Base-by-base conservation (phyloP, 1,140 invertebrate genomes). In the Campoletis sonorensis region DNA sequence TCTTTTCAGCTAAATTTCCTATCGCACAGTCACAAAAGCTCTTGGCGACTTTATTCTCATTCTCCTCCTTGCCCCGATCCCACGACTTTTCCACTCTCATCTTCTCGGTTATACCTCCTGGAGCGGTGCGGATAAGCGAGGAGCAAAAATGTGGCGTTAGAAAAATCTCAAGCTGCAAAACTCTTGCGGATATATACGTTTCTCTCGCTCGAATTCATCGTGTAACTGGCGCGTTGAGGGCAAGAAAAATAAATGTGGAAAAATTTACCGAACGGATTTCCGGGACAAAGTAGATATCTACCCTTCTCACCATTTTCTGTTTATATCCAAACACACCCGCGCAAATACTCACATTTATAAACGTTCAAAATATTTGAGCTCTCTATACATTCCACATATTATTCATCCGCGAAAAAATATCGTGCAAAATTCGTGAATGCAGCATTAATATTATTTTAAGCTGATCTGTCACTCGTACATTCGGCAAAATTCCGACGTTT, bases 31-130 rank as follows among this genome's bases (percentile, higher is more conserved):
- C 61, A 67, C 61, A 67, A 67, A 67, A 67, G 61, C 61, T 67
- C 23, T 67, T 67, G 13, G 23, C 13, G 61, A 23, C 21, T 26
- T 23, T 67, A 23, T 23, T 67, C 61, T 27, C 61, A 4, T 67
- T 67, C 61, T 8, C 13, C 61, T 67, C 13, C 61, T 67, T 77
- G 40, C 45, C 30, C n/a, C 79, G 26, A 21, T 37, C 51, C 37
- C 75, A 78, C 80, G 73, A 83, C 49, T 51, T 78, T 54, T 77
- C 75, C 23, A 58, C 70, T 21, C 79, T 67, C 58, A 81, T 78
- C 73, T 81, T 26, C 61, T 26, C 54, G 30, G 49, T 61, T 79
- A 73, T 67, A 81, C 30, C 54, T 75, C 58, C 54, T 54, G n/a
- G 80, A 80, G 40, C 79, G 49, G 51, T 49, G n/a, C n/a, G 40